Conservation (phyloP, 1,140 invertebrate genomes). For the Eriosoma lanigerum region DNA sequence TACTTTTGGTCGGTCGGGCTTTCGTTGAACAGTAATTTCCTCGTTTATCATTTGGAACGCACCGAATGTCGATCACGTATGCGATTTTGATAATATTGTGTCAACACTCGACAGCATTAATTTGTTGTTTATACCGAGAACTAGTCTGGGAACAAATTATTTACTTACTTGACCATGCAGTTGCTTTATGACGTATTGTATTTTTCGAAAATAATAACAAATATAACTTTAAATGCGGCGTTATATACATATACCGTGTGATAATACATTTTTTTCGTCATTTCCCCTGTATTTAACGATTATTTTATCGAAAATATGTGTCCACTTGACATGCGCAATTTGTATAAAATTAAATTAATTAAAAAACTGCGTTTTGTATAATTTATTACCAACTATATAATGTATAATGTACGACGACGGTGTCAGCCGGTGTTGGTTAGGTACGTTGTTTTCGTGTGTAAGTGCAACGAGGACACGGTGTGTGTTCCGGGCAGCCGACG, state of each 20-base stretch:
- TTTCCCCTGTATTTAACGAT: no score
- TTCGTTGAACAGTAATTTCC: not conserved
- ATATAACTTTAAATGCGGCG: no score
- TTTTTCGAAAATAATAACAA: no score
- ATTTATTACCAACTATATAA: not conserved
- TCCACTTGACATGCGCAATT: no score
- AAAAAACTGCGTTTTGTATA: no score
- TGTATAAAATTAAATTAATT: no score
- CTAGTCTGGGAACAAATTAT: not conserved
- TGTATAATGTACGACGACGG: not conserved
- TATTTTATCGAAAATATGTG: no score
- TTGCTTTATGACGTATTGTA: no score
- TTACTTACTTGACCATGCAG: not conserved
- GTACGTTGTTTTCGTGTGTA: conserved; percentile 13
- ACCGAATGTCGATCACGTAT: not conserved
- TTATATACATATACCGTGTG: no score
- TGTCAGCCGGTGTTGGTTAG: not conserved
- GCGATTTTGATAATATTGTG: not conserved
- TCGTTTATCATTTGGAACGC: not conserved
- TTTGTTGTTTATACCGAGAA: not conserved
- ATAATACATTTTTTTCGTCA: no score
- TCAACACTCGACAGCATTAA: not conserved
- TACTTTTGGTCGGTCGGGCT: not conserved
- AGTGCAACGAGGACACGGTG: not conserved
- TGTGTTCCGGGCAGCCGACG: conserved; percentile 33